Percentiles rank a stretch among this genome's conserved stretches.
These are phyloP conservation scores for Conus ventricosus DNA, from an alignment of 1,140 invertebrate species.

Conservation along the genomic window DNA sequence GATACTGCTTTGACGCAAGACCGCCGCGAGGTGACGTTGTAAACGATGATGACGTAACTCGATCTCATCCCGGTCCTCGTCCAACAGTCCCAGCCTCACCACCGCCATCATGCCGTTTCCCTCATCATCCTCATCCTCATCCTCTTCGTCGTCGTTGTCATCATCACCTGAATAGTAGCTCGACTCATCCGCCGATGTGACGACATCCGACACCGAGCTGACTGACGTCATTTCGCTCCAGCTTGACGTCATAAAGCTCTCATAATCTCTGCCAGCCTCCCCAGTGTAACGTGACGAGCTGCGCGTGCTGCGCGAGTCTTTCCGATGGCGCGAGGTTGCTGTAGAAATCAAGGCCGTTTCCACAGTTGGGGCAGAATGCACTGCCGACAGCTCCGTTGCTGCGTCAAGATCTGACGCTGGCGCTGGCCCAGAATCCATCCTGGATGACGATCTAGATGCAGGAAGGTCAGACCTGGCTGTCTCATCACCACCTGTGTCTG, in stretches of 20 bases:
- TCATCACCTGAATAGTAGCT: conserved; percentile 35
- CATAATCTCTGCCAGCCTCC: not conserved
- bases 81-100: not conserved
- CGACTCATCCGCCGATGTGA: conserved; percentile 30
- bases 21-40: conserved; percentile 20
- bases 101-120: not conserved
- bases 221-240: conserved; percentile 24
- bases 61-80: conserved; percentile 15
- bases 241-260: conserved; percentile 1
- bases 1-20: not conserved
- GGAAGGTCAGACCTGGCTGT: not conserved
- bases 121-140: not conserved
- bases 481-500: not conserved
- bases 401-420: not conserved
- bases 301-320: not conserved
- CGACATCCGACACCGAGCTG: conserved; percentile 16
- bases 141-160: conserved; percentile 20
- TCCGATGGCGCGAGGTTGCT: not conserved
- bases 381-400: not conserved
- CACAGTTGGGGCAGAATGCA: not conserved
- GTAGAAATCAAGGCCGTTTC: not conserved
- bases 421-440: not conserved
- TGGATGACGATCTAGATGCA: not conserved
- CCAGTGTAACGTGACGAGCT: not conserved
- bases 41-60: conserved; percentile 15